Percentiles rank a stretch among this genome's conserved stretches.
These are phyloP conservation scores for Coreoperca whiteheadi DNA, from an alignment of 2,113 vertebrate species.

Conservation along the genomic window DNA sequence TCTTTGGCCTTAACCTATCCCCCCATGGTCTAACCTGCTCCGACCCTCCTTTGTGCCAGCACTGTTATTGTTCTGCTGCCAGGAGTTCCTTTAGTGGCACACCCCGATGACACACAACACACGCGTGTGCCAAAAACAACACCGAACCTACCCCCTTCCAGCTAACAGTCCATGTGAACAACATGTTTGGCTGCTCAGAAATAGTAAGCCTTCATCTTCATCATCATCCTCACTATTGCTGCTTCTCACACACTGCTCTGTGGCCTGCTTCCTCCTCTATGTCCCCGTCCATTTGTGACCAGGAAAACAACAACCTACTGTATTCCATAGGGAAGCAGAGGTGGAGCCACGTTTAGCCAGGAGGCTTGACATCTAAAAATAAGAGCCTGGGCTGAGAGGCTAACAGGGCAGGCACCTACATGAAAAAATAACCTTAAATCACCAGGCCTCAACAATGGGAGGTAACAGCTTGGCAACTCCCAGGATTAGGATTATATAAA, in stretches of 20 bases:
- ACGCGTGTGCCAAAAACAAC: constrained; percentile 51
- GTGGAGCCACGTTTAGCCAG: constrained; percentile 33
- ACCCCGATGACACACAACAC: constrained; percentile 7
- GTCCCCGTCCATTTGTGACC: constrained; percentile 24
- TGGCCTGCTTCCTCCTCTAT: constrained; percentile 42
- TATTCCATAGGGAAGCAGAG: constrained; percentile 48
- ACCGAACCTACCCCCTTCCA: constrained; percentile 10
- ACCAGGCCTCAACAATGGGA: constrained; percentile 7
- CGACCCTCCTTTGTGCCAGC: constrained; percentile 51
- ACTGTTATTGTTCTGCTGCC: constrained; percentile 45
- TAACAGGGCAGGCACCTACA: constrained; percentile 18
- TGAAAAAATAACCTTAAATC: constrained; percentile 29
- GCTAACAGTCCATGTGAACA: constrained; percentile 33
- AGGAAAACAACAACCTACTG: constrained; percentile 70
- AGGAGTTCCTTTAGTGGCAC: constrained; percentile 44
- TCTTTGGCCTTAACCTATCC: constrained; percentile 21
- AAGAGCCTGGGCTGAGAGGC: constrained; percentile 25
- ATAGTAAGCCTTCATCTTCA: constrained; percentile 33
- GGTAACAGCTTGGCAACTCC: constrained; percentile 24
- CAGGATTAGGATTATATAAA: neutral
- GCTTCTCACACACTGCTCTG: constrained; percentile 4
- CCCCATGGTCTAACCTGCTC: constrained; percentile 25
- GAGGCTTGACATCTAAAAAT: constrained; percentile 58
- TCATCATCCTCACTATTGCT: constrained; percentile 31
- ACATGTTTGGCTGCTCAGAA: constrained; percentile 53